These are phyloP conservation scores for Paraplagusia blochii DNA, from an alignment of 2,113 vertebrate genomes.

Conservation along the genomic window DNA sequence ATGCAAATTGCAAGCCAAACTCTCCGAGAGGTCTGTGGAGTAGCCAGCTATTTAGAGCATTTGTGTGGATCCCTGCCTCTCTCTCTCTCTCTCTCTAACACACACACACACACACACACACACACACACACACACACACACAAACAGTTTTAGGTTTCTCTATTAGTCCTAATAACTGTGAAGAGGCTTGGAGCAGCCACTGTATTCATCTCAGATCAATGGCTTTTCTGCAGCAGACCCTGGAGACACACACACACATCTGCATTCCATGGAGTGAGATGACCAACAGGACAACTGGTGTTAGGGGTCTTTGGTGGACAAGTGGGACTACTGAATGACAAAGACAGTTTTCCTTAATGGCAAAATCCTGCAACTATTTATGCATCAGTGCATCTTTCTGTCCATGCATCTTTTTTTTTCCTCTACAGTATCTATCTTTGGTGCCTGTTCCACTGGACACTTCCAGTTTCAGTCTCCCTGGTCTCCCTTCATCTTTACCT, in stretches of 20 bases:
- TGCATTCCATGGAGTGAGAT: conserved; percentile 78
- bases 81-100: conserved; percentile 8
- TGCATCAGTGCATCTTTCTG: conserved; percentile 5
- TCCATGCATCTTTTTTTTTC: conserved; percentile 28
- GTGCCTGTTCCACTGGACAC: background rate
- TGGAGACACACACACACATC: conserved; percentile 72
- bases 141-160: conserved; percentile 78
- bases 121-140: conserved; percentile 29
- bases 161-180: conserved; percentile 80
- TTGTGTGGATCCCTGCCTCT: conserved; percentile 69
- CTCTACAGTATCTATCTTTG: no score
- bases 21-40: conserved; percentile 76
- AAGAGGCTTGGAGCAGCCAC: conserved; percentile 79
- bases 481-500: conserved; percentile 49
- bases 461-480: background rate
- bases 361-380: no score
- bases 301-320: conserved; percentile 66
- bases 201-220: conserved; percentile 83
- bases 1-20: conserved; percentile 82
- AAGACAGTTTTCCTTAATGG: conserved; percentile 38
- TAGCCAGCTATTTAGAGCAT: conserved; percentile 73
- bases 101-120: conserved; percentile 49
- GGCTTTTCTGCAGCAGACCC: conserved; percentile 70
- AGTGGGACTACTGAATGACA: conserved; percentile 68
- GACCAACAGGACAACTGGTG: conserved; percentile 74